Percentiles rank a stretch among this genome's conserved stretches.
Evolutionary conservation across 23 tunicate genomes (phyloP).

Genomic region (Clavelina lepadiformis): DNA sequence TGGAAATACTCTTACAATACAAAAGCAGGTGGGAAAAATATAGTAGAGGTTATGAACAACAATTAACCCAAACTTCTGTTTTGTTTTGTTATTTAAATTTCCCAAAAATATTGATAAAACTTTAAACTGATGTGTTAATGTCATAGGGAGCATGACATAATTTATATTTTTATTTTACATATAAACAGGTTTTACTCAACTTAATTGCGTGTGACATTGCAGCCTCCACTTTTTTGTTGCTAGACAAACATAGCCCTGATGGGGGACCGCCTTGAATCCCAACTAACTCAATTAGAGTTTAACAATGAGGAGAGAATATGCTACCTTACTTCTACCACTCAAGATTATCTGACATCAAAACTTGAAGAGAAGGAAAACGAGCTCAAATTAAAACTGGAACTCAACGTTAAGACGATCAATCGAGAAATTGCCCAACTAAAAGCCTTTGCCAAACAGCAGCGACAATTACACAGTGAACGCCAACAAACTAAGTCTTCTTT

Average conservation of each 20-base stretch:
- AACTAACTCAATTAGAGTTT: conserved; percentile 24
- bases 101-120: no score
- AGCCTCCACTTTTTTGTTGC: background rate
- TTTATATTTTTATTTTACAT: no score
- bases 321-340: conserved; percentile 9
- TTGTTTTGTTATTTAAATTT: no score
- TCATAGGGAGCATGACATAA: no score
- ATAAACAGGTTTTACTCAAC: no score
- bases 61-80: no score
- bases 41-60: no score
- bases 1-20: conserved; percentile 27
- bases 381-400: conserved; percentile 24
- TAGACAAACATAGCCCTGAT: conserved; percentile 38
- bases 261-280: conserved; percentile 44
- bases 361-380: conserved; percentile 18
- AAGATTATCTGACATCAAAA: conserved; percentile 9
- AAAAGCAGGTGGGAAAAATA: conserved; percentile 46
- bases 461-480: no score
- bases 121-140: no score
- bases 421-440: conserved; percentile 59
- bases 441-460: conserved; percentile 24
- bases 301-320: conserved; percentile 23
- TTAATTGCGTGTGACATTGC: background rate
- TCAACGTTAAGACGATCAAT: conserved; percentile 40
- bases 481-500: no score